phyloP scores from a whole-genome alignment of 2,888 invertebrate genomes.

The Philonicus albiceps region DNA sequence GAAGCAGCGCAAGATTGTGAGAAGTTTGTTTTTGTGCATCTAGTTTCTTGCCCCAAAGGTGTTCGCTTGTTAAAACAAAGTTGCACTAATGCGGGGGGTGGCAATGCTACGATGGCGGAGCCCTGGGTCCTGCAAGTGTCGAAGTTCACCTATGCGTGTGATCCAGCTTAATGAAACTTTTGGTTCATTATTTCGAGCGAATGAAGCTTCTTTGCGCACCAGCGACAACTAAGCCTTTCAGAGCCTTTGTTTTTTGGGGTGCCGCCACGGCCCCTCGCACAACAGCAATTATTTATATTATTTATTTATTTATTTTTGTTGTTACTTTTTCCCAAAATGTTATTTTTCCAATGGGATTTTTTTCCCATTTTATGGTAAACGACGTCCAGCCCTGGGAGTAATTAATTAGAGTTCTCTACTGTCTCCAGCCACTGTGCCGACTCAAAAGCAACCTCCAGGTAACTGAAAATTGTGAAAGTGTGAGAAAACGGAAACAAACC shows the following conservation, averaged over 20 bases:
- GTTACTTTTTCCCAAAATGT: neutral
- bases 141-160: neutral
- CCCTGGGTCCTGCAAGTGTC: neutral
- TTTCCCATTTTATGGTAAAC: neutral
- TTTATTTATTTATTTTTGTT: neutral
- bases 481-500: neutral
- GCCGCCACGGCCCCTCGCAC: too few species aligned
- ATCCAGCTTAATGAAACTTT: neutral
- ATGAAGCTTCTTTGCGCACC: neutral
- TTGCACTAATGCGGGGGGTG: neutral
- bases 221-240: neutral
- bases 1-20: neutral
- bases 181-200: neutral
- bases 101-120: neutral
- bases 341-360: neutral
- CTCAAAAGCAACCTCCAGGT: neutral
- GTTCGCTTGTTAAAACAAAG: constrained; percentile 1
- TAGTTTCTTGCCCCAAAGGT: neutral
- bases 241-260: neutral
- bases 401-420: neutral
- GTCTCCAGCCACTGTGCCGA: neutral
- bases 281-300: neutral
- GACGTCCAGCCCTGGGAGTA: neutral
- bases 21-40: neutral
- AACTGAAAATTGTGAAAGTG: neutral